Evolutionary conservation across 2,797 vertebrate species (phyloP), one percentile per base, ranked within the genome.

Genomic region (Muscicapa comitata): DNA sequence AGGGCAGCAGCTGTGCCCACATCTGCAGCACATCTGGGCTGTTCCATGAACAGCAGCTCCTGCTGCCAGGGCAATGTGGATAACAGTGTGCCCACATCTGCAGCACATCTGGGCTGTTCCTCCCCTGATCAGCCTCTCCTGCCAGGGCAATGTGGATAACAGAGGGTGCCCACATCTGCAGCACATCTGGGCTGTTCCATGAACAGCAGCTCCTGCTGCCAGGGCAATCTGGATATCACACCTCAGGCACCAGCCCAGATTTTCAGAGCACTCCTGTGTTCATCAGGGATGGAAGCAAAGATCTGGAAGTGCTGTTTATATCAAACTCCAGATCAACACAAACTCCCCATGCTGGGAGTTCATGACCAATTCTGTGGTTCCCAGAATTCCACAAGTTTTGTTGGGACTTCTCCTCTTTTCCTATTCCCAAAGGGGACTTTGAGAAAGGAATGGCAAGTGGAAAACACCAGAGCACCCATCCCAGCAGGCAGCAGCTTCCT

Each of bases 321-420:
- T 29, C 43, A 48, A 87, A 92, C n/a, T 78, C 55, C 86, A 74
- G 61, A 83, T 54, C 76, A 95, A 68, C 93, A 88, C 48, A 86
- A 80, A 57, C 62, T 68, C 55, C 9, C 1, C 2, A 11, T 76
- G 84, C 63, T 47, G 35, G 13, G 31, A n/a, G 23, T 87, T 95
- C 67, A 29, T 62, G 43, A 45, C 43, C 72, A 37, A 0, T 63
- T 53, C 25, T 29, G 31, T 57, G 58, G 42, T 61, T 73, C 5
- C 61, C 58, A 79, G 38, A 45, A 83, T 95, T 94, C 90, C 89
- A 80, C 89, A 91, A 48, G 20, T 81, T 90, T 81, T 68, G 37
- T 10, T 51, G 76, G 12, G 63, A 66, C 3, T 17, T 25, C 63
- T 17, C 9, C 24, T 65, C 63, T 87, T 40, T 83, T 58, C 21